Percentiles rank a stretch among this genome's conserved stretches.
These are phyloP conservation scores for Alviniconcha marisindica DNA, from an alignment of 1,140 invertebrate species.

Conservation along the genomic window DNA sequence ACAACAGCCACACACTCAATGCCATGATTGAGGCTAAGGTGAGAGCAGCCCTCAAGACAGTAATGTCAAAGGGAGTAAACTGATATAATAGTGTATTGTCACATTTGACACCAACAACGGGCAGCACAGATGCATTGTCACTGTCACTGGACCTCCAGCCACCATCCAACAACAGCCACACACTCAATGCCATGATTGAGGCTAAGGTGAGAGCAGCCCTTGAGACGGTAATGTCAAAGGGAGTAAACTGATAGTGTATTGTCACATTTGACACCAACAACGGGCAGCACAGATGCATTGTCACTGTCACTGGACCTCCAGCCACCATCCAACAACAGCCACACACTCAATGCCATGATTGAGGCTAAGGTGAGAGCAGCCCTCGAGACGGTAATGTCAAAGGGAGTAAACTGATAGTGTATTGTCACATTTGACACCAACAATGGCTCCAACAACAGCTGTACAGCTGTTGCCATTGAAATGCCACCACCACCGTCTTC, in stretches of 20 bases:
- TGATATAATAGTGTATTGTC: no score
- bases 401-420: no score
- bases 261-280: no score
- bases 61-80: no score
- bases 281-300: neutral
- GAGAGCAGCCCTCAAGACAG: no score
- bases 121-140: neutral
- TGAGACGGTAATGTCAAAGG: no score
- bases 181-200: slow-evolving; percentile 70
- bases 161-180: slow-evolving; percentile 61
- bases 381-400: no score
- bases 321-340: slow-evolving; percentile 59
- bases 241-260: no score
- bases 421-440: no score
- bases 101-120: no score
- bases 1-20: slow-evolving; percentile 67
- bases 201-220: slow-evolving; percentile 67
- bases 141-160: slow-evolving; percentile 59
- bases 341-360: slow-evolving; percentile 69
- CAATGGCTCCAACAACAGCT: slow-evolving; percentile 54
- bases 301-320: slow-evolving; percentile 56
- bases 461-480: slow-evolving; percentile 70
- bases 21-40: slow-evolving; percentile 72
- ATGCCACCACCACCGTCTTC: no score
- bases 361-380: slow-evolving; percentile 68